Evolutionary conservation across 2,113 vertebrate species (phyloP).

Genomic region (Aptenodytes patagonicus): DNA sequence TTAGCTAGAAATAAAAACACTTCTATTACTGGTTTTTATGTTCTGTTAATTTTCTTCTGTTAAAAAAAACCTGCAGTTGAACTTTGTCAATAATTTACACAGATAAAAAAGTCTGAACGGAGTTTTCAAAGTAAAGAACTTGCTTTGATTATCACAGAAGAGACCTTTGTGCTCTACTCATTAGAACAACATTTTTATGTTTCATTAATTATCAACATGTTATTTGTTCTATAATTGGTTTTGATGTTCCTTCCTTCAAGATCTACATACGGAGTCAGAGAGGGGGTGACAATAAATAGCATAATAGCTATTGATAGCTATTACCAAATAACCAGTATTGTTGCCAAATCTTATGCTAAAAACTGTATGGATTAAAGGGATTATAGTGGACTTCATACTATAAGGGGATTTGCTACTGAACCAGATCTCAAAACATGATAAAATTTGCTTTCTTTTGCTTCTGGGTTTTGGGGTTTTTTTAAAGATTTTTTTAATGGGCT

Average conservation of each 20-base stretch:
- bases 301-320: neutral
- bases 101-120: neutral
- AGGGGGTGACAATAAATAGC: neutral
- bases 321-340: neutral
- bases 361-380: neutral
- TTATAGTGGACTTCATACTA: neutral
- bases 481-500: neutral
- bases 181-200: neutral
- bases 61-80: neutral
- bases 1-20: neutral
- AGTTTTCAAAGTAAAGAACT: neutral
- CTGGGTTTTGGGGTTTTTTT: rapidly evolving
- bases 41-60: neutral
- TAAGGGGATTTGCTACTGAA: neutral
- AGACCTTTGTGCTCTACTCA: neutral
- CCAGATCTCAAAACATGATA: neutral
- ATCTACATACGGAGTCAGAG: neutral
- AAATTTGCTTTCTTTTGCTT: neutral
- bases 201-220: neutral
- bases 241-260: neutral
- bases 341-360: neutral
- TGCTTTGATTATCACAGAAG: neutral
- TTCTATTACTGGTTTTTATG: neutral
- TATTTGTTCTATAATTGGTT: neutral
- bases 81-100: neutral